A percentile compares a stretch with the other conserved stretches of the same genome.
These are phyloP conservation scores for Drosophila buzzatii DNA, from an alignment of 2,888 invertebrate genomes.

Conservation along the genomic window DNA sequence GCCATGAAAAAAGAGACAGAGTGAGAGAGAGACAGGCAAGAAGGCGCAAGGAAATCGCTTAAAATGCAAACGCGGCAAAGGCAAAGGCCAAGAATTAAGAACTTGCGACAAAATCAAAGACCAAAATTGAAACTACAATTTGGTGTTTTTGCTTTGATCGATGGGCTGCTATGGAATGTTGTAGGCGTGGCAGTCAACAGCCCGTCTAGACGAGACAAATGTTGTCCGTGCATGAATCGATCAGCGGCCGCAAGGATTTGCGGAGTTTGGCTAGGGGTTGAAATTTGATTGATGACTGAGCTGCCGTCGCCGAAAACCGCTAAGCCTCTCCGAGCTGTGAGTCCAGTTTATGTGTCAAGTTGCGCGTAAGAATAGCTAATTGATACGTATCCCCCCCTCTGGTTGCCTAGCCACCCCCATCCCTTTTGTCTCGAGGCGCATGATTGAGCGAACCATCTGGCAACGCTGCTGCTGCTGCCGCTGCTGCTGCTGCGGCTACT, in stretches of 20 bases:
- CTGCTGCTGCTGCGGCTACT: constrained; percentile 8
- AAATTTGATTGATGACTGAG: constrained; percentile 65
- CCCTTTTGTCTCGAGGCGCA: neutral
- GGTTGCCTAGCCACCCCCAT: no score
- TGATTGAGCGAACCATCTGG: constrained; percentile 12
- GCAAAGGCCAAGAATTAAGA: constrained; percentile 66
- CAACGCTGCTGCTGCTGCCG: constrained; percentile 18
- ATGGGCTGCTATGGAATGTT: neutral
- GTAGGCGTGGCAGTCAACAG: constrained; percentile 35
- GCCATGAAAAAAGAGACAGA: constrained; percentile 23
- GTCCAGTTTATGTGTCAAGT: constrained; percentile 40
- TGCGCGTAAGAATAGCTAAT: constrained; percentile 48
- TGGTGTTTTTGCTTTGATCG: neutral
- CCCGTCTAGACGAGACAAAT: constrained; percentile 29
- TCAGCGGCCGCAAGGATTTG: constrained; percentile 13
- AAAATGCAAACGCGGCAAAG: constrained; percentile 53
- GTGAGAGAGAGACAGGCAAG: constrained; percentile 31
- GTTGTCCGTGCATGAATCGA: constrained; percentile 47
- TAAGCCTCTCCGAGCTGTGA: constrained; percentile 17
- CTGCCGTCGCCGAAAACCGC: constrained; percentile 4
- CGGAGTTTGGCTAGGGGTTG: neutral
- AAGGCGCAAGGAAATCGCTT: constrained; percentile 31
- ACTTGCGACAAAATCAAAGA: constrained; percentile 15
- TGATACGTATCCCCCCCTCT: constrained; percentile 18
- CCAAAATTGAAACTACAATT: constrained; percentile 12